phyloP scores from a whole-genome alignment of 2,113 vertebrate genomes.

The Xiphophorus couchianus region DNA sequence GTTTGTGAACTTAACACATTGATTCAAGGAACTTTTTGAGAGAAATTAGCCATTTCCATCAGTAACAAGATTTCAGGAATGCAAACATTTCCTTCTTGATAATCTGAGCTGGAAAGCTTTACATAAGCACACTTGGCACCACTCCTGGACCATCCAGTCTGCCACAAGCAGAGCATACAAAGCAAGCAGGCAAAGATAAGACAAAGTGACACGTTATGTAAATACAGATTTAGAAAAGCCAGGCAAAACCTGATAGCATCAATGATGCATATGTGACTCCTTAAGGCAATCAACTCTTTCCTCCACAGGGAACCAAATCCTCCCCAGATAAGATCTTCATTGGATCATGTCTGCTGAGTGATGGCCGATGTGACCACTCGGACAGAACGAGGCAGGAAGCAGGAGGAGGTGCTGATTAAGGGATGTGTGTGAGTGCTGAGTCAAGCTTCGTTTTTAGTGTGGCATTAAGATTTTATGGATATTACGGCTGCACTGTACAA shows the following conservation, averaged over 20 bases:
- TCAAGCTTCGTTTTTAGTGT: conserved; percentile 47
- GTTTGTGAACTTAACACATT: conserved; percentile 7
- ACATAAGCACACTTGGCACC: conserved; percentile 53
- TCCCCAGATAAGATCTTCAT: conserved; percentile 42
- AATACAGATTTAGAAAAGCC: conserved; percentile 57
- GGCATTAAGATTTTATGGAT: conserved; percentile 51
- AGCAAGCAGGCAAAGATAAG: conserved; percentile 50
- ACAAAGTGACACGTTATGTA: conserved; percentile 62
- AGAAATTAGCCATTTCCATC: not conserved
- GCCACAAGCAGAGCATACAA: conserved; percentile 51
- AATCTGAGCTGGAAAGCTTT: conserved; percentile 47
- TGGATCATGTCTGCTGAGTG: conserved; percentile 43
- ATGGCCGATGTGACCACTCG: conserved; percentile 46
- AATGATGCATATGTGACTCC: conserved; percentile 63
- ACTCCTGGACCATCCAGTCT: conserved; percentile 24
- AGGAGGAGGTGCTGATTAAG: conserved; percentile 27
- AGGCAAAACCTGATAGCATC: conserved; percentile 47
- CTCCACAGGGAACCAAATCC: conserved; percentile 13
- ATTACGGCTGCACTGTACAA: conserved; percentile 29
- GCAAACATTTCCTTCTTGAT: conserved; percentile 27
- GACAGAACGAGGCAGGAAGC: conserved; percentile 42
- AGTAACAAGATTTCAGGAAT: conserved; percentile 4
- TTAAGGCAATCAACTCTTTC: conserved; percentile 39
- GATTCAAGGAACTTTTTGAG: conserved; percentile 4
- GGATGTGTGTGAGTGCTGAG: conserved; percentile 47